phyloP scores from a whole-genome alignment of 1,140 invertebrate species.

The Nylanderia fulva region DNA sequence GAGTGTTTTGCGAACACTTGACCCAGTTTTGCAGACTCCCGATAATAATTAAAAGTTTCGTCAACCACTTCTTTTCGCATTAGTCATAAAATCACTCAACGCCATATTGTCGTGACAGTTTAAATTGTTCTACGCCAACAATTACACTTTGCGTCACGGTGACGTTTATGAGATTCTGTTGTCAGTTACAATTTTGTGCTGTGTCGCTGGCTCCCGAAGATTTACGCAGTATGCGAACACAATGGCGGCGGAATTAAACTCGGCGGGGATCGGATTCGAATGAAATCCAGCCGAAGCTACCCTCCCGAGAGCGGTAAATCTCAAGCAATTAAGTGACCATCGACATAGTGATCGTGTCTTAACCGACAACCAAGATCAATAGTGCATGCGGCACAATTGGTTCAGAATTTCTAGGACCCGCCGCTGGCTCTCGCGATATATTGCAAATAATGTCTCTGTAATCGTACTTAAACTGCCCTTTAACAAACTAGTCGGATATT shows the following conservation, averaged over 20 bases:
- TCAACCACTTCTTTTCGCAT: slow-evolving; percentile 15
- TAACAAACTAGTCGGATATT: slow-evolving; percentile 39
- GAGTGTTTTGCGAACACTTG: neutral
- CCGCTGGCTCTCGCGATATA: slow-evolving; percentile 57
- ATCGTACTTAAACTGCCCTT: slow-evolving; percentile 62
- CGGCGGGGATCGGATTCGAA: slow-evolving; percentile 59
- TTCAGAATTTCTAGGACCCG: slow-evolving; percentile 64
- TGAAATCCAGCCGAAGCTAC: slow-evolving; percentile 38
- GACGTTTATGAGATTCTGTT: slow-evolving; percentile 52
- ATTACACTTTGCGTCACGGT: slow-evolving; percentile 30
- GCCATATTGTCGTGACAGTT: slow-evolving; percentile 27
- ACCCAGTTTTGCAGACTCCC: neutral
- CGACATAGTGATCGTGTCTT: slow-evolving; percentile 54
- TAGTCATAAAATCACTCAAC: slow-evolving; percentile 32
- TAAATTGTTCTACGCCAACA: slow-evolving; percentile 17
- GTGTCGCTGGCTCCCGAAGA: neutral
- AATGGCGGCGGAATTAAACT: slow-evolving; percentile 53
- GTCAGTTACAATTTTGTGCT: slow-evolving; percentile 43
- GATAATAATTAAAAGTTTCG: neutral
- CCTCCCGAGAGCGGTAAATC: slow-evolving; percentile 59
- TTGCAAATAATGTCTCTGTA: slow-evolving; percentile 59
- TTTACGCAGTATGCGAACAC: slow-evolving; percentile 35
- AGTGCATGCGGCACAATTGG: slow-evolving; percentile 57
- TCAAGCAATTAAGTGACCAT: slow-evolving; percentile 66
- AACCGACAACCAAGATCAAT: slow-evolving; percentile 70